These are phyloP conservation scores for Polyommatus iphigenia DNA, from an alignment of 2,888 invertebrate genomes.

Conservation along the genomic window DNA sequence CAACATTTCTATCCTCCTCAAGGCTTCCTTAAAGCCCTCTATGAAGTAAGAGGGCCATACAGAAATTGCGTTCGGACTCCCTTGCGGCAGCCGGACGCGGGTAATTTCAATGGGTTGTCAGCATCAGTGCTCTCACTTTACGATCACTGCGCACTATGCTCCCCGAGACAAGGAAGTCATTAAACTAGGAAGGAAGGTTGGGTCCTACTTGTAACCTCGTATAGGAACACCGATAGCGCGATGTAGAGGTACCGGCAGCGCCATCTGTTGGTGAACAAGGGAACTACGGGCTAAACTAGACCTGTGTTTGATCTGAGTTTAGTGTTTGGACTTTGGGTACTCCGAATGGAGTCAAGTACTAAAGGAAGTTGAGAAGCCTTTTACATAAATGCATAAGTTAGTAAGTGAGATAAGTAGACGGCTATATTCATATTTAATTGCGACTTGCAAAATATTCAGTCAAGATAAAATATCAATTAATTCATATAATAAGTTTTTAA, in stretches of 20 bases:
- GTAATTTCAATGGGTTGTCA: slow-evolving; percentile 82
- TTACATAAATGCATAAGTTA: too few relatives aligned
- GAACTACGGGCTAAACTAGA: background rate
- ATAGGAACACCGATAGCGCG: slow-evolving; percentile 50
- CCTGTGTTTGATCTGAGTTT: background rate
- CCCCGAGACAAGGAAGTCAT: slow-evolving; percentile 90
- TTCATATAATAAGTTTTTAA: too few relatives aligned
- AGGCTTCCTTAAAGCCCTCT: slow-evolving; percentile 54
- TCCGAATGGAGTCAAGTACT: too few relatives aligned
- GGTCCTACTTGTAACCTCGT: slow-evolving; percentile 33
- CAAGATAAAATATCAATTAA: too few relatives aligned
- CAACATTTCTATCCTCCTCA: too few relatives aligned
- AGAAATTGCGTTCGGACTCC: slow-evolving; percentile 89
- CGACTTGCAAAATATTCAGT: too few relatives aligned
- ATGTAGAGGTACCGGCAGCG: slow-evolving; percentile 50
- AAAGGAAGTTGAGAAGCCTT: too few relatives aligned
- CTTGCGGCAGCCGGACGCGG: slow-evolving; percentile 81
- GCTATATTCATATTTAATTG: too few relatives aligned
- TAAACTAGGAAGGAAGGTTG: rapidly evolving
- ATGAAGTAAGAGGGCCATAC: slow-evolving; percentile 85
- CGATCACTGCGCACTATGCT: slow-evolving; percentile 93
- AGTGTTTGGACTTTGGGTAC: too few relatives aligned
- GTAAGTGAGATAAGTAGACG: too few relatives aligned
- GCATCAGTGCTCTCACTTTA: slow-evolving; percentile 92
- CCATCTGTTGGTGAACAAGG: slow-evolving; percentile 54